Evolutionary conservation across 2,888 invertebrate species (phyloP), one percentile per base, ranked within the genome.

Genomic region (Archaeoteleia sp.): DNA sequence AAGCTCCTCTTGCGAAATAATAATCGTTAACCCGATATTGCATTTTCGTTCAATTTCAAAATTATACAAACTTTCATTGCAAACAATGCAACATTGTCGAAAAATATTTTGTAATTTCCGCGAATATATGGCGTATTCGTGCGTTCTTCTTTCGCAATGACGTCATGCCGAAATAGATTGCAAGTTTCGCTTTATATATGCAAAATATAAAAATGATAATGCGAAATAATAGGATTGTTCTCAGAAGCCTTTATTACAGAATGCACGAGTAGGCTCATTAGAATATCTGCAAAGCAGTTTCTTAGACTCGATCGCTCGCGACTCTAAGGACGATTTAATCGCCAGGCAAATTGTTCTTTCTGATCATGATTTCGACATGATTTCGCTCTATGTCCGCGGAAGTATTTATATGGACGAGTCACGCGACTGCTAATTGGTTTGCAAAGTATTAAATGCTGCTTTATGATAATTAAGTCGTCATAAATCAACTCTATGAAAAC

Each of bases 381-480:
- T 37, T 58, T 48, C 39, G 45, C 39, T 62, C 43, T 34, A 14
- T 39, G 53, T 57, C 57, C 49, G 23, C 48, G 10, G 37, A 66
- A 61, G 66, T 62, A 69, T 69, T 69, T 69, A 69, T 69, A 62
- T 17, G 53, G 53, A 29, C 29, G 15, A 69, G 65, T 69, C 69
- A 69, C 69, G 69, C 69, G 15, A 69, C 51, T 46, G 15, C 61
- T 69, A 66, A 69, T 69, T 66, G 65, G 65, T 66, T 66, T 39
- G 57, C 48, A 57, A 57, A 69, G 57, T 57, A 61, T 69, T 61
- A 66, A 61, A 66, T 54, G 61, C 61, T 62, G 48, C 30, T 62
- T 69, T 57, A 69, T 69, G 65, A 69, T 66, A 69, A 69, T 69
- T 65, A 66, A 69, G 69, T 69, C 65, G 46, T 57, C 51, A 69